phyloP scores from a whole-genome alignment of 2,113 vertebrate genomes.

The Pelmatolapia mariae region DNA sequence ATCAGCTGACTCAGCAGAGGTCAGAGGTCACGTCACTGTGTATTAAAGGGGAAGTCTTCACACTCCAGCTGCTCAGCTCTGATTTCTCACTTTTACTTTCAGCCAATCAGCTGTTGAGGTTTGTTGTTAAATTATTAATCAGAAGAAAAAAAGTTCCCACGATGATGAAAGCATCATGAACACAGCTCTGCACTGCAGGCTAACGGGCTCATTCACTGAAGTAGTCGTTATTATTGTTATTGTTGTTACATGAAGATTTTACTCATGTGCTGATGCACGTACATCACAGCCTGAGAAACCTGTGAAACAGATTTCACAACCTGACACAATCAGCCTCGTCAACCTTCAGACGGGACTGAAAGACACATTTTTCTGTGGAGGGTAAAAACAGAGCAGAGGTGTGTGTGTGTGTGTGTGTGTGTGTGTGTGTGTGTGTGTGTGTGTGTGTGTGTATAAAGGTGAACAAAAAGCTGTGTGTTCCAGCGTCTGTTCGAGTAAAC shows the following conservation, averaged over 20 bases:
- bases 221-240: neutral
- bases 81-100: neutral
- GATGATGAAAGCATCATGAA: accelerated
- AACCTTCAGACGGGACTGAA: neutral
- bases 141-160: neutral
- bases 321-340: neutral
- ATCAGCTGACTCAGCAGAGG: constrained; percentile 3
- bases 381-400: neutral
- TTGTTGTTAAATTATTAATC: neutral
- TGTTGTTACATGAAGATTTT: neutral
- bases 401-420: neutral
- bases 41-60: neutral
- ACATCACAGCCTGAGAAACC: neutral
- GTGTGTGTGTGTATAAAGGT: neutral
- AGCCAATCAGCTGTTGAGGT: neutral
- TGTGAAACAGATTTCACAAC: neutral
- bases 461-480: no score
- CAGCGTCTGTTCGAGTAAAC: neutral
- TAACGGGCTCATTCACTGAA: accelerated
- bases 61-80: neutral
- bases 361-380: neutral
- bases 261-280: neutral
- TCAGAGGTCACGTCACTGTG: constrained; percentile 11
- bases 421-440: neutral
- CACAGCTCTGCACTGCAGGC: neutral